phyloP scores from a whole-genome alignment of 2,797 vertebrate genomes.

The Otolemur crassicaudatus region DNA sequence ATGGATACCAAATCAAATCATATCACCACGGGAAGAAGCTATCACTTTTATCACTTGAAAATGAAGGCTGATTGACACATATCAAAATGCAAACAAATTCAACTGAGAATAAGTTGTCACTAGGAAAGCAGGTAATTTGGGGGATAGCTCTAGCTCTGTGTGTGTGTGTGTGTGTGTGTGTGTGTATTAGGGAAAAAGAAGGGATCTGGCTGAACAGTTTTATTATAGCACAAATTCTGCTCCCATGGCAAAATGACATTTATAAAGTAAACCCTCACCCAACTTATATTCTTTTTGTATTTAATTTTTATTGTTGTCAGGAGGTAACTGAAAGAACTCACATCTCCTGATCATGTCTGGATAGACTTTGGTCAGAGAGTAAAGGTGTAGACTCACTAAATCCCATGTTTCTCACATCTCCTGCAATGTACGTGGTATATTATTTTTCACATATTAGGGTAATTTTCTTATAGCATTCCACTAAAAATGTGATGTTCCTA shows the following conservation, averaged over 20 bases:
- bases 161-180: not conserved
- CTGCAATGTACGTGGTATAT: not conserved
- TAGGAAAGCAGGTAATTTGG: conserved; percentile 6
- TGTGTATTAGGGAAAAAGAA: not conserved
- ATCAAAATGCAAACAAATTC: conserved; percentile 73
- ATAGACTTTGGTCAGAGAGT: not conserved
- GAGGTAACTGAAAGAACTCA: not conserved
- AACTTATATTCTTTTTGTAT: not conserved
- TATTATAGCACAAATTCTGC: not conserved
- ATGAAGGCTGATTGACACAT: conserved; percentile 56
- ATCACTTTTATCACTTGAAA: conserved; percentile 62
- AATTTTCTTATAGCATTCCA: not conserved
- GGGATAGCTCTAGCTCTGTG: not conserved
- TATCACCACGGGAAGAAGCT: conserved; percentile 28
- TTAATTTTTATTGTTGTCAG: not conserved
- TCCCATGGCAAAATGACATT: not conserved
- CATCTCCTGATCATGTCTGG: not conserved
- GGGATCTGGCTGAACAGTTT: not conserved
- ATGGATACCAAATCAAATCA: conserved; percentile 25
- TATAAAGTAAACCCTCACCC: not conserved
- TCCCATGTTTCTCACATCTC: not conserved
- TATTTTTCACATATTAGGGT: not conserved
- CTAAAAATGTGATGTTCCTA: not conserved
- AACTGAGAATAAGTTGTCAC: conserved; percentile 64
- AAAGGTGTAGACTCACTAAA: not conserved